phyloP scores from a whole-genome alignment of 2,113 vertebrate species.

The Mormoops blainvillei region DNA sequence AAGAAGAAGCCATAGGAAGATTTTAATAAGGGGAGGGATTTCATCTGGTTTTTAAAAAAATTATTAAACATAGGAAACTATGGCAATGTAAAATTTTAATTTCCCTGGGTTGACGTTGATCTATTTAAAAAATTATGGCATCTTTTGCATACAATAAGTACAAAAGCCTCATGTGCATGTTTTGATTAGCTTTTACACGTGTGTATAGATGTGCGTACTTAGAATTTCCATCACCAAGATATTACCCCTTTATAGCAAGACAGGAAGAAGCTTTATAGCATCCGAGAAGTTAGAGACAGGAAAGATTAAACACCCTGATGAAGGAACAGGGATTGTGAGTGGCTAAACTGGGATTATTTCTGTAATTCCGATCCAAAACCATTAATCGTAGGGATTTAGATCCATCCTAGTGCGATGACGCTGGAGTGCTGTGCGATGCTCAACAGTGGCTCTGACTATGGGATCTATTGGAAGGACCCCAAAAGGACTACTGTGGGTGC shows the following conservation, averaged over 20 bases:
- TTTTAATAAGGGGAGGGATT: background rate
- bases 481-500: accelerated
- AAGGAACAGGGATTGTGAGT: background rate
- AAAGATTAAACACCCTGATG: background rate
- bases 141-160: background rate
- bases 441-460: accelerated
- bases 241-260: background rate
- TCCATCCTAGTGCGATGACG: accelerated
- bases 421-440: accelerated
- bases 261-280: no score
- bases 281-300: background rate
- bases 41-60: background rate
- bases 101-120: background rate
- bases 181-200: background rate
- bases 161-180: background rate
- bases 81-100: background rate
- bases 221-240: background rate
- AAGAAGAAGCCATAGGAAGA: background rate
- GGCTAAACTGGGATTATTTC: background rate
- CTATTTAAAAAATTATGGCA: background rate
- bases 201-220: background rate
- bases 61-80: background rate
- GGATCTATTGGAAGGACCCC: background rate
- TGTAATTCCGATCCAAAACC: background rate
- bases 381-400: accelerated